Evolutionary conservation across 2,113 vertebrate species (phyloP), one percentile per base, ranked within the genome.

Genomic region (Pachyramphus minor): DNA sequence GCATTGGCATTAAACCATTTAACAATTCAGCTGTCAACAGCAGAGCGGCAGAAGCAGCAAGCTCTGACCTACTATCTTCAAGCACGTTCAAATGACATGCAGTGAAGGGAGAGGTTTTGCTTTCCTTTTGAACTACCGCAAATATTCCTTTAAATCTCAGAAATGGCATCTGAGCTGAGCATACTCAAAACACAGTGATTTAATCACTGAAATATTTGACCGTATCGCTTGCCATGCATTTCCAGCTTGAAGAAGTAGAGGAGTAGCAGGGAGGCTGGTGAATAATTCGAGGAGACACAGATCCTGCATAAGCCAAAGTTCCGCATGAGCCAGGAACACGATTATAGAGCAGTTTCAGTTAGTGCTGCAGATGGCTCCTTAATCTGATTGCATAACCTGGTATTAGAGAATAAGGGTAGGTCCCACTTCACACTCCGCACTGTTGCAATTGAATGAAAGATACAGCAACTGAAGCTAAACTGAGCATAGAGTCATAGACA

Each of bases 331-430:
- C 23, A 31, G 50, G 71, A 62, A 83, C 53, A 4, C 31, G 92
- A 92, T 95, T 96, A 95, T 45, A 76, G 78, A 9, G n/a, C 88
- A 25, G 86, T 62, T 89, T 63, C 47, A 28, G 59, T 94, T 73
- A 35, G 64, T 4, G 47, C 84, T 77, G 88, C 96, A 97, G 95
- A 96, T 96, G 95, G 96, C 71, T 95, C 66, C 53, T 90, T 95
- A 92, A 97, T 96, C 92, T 55, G 68, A 14, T 96, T 96, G 80
- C 80, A 12, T 95, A 95, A 95, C 76, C 59, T 18, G 59, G 68
- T 53, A 90, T 95, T 93, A 89, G 68, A 83, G 90, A 74, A 22
- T 16, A 11, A 76, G 83, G 23, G 41, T 45, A 62, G 42, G 31
- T 88, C 39, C 72, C 9, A 0, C 47, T 37, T 58, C 42, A 14